A percentile compares a stretch with the other conserved stretches of the same genome.
phyloP scores from a whole-genome alignment of 2,888 invertebrate species.

The Sinodicranocentrus sp. region DNA sequence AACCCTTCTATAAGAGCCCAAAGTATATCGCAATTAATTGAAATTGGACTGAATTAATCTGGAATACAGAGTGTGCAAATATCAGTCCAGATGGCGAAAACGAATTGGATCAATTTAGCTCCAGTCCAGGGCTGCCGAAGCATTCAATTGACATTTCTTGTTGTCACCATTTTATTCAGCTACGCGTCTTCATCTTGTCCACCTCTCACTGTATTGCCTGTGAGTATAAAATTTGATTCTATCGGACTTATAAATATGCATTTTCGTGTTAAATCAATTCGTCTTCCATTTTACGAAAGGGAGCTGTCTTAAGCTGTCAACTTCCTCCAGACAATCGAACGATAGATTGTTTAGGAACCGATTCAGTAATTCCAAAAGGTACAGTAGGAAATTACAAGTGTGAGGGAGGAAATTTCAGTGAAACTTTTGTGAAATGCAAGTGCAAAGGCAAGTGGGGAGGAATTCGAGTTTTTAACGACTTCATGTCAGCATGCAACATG shows the following conservation, averaged over 20 bases:
- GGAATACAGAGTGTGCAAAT: neutral
- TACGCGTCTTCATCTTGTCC: conserved; percentile 47
- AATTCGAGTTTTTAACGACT: conserved; percentile 57
- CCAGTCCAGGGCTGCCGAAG: too few species aligned
- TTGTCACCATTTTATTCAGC: neutral
- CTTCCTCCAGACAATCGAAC: conserved; percentile 37
- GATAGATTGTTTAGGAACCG: conserved; percentile 40
- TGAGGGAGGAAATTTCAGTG: conserved; percentile 38
- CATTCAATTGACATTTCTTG: neutral
- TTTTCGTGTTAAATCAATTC: neutral
- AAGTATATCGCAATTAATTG: neutral
- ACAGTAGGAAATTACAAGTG: conserved; percentile 68
- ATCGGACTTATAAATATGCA: neutral
- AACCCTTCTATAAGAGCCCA: too few species aligned
- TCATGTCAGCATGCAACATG: conserved; percentile 52
- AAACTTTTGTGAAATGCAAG: conserved; percentile 54
- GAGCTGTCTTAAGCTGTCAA: conserved; percentile 60
- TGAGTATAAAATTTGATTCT: conserved; percentile 26
- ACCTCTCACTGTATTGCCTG: conserved; percentile 37
- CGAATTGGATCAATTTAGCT: too few species aligned
- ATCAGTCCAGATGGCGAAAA: too few species aligned
- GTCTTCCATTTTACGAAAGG: conserved; percentile 42
- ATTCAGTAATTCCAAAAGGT: conserved; percentile 32
- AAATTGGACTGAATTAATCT: neutral
- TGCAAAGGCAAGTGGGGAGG: conserved; percentile 70